Evolutionary conservation across 2,113 vertebrate species (phyloP).

Genomic region (Cryptomyrus ogoouensis): DNA sequence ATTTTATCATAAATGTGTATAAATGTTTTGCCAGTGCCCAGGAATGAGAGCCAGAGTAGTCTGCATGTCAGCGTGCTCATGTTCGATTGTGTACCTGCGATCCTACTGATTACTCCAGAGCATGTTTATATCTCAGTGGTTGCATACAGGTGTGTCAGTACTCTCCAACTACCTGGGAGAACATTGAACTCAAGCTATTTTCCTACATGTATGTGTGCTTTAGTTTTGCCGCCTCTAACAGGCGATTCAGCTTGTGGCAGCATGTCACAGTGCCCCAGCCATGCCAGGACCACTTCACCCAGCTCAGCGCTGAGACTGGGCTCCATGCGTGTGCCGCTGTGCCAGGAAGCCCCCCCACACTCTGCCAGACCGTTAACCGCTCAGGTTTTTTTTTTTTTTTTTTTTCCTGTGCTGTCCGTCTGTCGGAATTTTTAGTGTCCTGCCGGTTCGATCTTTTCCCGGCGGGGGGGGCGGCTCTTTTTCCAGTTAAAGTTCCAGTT

Average conservation of each 20-base stretch:
- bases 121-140: neutral
- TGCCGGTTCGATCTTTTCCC: neutral
- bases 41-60: neutral
- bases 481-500: neutral
- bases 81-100: neutral
- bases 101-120: neutral
- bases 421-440: conserved; percentile 17
- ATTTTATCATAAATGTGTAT: neutral
- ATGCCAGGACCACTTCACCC: conserved; percentile 22
- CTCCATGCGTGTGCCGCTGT: conserved; percentile 10
- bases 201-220: neutral
- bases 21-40: neutral
- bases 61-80: neutral
- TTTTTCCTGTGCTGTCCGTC: neutral
- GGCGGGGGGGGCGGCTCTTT: neutral
- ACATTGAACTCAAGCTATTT: neutral
- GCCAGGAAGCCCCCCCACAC: conserved; percentile 18
- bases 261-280: conserved; percentile 31
- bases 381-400: neutral
- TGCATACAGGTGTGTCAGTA: neutral
- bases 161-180: neutral
- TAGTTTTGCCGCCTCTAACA: neutral
- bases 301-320: neutral
- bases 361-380: conserved; percentile 32
- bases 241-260: neutral